Evolutionary conservation across 2,113 vertebrate genomes (phyloP).

Genomic region (Lichenostomus cassidix): DNA sequence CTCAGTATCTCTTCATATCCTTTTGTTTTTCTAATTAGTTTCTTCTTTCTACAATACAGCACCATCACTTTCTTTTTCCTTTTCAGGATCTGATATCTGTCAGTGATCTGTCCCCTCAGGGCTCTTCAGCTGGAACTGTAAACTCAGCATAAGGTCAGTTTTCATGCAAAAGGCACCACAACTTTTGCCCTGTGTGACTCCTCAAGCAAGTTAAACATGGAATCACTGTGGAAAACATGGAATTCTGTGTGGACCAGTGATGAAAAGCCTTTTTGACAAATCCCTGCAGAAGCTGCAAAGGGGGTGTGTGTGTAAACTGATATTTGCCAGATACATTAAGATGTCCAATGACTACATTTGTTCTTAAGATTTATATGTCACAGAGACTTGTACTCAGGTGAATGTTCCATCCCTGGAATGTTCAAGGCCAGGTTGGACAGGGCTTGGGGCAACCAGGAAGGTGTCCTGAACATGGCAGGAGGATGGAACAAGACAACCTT

Average conservation of each 20-base stretch:
- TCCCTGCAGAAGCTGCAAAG: not conserved
- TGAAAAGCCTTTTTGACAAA: not conserved
- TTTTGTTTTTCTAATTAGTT: not conserved
- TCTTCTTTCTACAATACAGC: not conserved
- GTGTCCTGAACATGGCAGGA: not conserved
- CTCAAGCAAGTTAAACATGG: not conserved
- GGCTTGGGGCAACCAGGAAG: not conserved
- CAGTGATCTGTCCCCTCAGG: not conserved
- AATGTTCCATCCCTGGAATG: not conserved
- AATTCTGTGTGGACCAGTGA: not conserved
- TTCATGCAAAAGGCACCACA: not conserved
- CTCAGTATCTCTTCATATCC: not conserved
- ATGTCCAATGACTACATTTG: not conserved
- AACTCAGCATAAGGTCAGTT: not conserved
- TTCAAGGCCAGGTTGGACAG: not conserved
- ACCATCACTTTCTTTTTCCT: not conserved
- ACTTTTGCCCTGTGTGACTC: not conserved
- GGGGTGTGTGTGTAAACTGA: not conserved
- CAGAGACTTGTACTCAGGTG: not conserved
- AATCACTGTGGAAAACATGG: not conserved
- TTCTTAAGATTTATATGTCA: not conserved
- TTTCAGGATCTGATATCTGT: not conserved
- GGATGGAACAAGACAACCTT: accelerated
- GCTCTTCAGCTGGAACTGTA: not conserved
- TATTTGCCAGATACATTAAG: not conserved